Evolutionary conservation across 2,113 vertebrate genomes (phyloP).

Genomic region (Cervus canadensis): DNA sequence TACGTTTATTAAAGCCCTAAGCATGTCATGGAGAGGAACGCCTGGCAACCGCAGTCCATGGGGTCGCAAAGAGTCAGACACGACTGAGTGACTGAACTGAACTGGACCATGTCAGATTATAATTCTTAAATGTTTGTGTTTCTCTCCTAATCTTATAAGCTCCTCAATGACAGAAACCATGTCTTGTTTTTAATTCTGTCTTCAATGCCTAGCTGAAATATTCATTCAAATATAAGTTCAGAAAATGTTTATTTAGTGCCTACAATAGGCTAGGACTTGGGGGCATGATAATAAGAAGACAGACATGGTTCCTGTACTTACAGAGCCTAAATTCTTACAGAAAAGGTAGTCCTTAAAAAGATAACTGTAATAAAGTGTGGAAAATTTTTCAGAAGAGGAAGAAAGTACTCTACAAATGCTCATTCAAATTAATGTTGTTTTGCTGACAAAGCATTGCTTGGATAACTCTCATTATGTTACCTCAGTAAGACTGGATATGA

Average conservation of each 20-base stretch:
- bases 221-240: background rate
- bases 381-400: background rate
- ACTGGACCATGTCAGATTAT: background rate
- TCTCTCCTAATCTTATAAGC: background rate
- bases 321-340: background rate
- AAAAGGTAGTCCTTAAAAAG: background rate
- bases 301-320: background rate
- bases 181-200: background rate
- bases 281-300: background rate
- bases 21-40: background rate
- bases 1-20: background rate
- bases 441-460: background rate
- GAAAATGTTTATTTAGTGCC: slow-evolving; percentile 6
- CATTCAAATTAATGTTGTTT: slow-evolving; percentile 6
- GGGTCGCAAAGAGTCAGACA: background rate
- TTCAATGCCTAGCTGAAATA: background rate
- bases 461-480: slow-evolving; percentile 13
- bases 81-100: background rate
- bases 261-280: background rate
- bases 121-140: background rate
- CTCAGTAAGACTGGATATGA: background rate
- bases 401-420: background rate
- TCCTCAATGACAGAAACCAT: background rate
- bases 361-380: background rate
- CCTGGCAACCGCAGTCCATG: background rate